Evolutionary conservation across 1,140 invertebrate species (phyloP), one percentile per base, ranked within the genome.

Genomic region (Halesus radiatus): DNA sequence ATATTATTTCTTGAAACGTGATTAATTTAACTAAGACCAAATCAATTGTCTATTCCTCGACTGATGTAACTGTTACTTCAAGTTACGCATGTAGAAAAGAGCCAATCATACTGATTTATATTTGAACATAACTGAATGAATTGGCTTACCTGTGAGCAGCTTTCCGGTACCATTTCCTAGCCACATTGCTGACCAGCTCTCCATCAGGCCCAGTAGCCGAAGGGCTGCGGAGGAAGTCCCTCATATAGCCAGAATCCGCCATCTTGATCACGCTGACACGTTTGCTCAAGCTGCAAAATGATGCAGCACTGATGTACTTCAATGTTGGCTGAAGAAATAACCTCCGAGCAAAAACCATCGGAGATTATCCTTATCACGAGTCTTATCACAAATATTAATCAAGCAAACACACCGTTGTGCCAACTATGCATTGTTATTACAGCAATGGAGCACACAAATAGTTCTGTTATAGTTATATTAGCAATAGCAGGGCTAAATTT

Each of bases 111-210:
- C 7, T 32, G 32, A 32, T 32, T 32, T 32, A 32, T 32, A 7
- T 45, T 13, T 45, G 37, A 45, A 45, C 13, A 45, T 45, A 8
- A 45, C 10, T 45, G 37, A 45, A 45, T 13, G 37, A n/a, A 20
- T 56, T 56, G 20, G 15, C 75, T 81, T 76, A 83, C 82, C 82
- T 64, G 68, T 83, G 82, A 29, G 82, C 82, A 3, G 82, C 82
- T 62, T 83, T 83, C 56, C 82, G 32, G 78, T 83, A 83, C 72
- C 75, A 83, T 68, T 80, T 83, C 26, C 70, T 79, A n/a, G 76
- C 79, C 20, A 83, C 73, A 13, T 64, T 80, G 16, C 78, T 52
- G 22, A 83, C 56, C 37, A 45, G 37, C 8, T 83, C 82, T 10
- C 77, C 80, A 23, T 83, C 82, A 52, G 70, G 32, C 6, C 54